Evolutionary conservation across 2,888 invertebrate species (phyloP).

Genomic region (Serripes groenlandicus): DNA sequence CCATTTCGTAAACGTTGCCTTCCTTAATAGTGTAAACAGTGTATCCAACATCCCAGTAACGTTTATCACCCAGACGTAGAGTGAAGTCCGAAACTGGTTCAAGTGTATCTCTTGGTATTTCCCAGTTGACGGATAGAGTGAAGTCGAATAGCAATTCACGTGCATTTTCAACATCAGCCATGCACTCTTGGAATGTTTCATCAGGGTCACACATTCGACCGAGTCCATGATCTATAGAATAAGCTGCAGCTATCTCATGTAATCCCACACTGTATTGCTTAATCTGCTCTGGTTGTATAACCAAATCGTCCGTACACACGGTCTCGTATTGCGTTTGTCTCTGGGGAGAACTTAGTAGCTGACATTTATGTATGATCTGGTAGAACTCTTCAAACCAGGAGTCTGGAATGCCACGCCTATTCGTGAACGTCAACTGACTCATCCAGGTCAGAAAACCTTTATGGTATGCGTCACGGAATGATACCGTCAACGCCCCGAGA

Average conservation of each 20-base stretch:
- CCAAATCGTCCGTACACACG: slow-evolving; percentile 47
- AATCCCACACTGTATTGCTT: slow-evolving; percentile 61
- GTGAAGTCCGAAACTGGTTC: slow-evolving; percentile 56
- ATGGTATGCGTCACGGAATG: slow-evolving; percentile 68
- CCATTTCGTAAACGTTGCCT: slow-evolving; percentile 58
- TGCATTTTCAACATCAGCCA: slow-evolving; percentile 31
- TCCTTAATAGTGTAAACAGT: slow-evolving; percentile 64
- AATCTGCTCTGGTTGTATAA: slow-evolving; percentile 39
- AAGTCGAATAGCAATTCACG: slow-evolving; percentile 66
- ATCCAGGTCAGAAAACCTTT: slow-evolving; percentile 79
- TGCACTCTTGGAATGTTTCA: slow-evolving; percentile 58
- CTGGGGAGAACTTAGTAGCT: slow-evolving; percentile 56
- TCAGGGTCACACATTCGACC: slow-evolving; percentile 62
- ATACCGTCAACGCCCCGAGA: slow-evolving; percentile 67
- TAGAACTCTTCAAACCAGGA: slow-evolving; percentile 87
- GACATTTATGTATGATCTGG: slow-evolving; percentile 80
- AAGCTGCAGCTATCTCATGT: slow-evolving; percentile 83
- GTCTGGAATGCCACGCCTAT: slow-evolving; percentile 81
- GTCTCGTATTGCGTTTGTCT: slow-evolving; percentile 19
- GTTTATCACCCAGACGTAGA: slow-evolving; percentile 67
- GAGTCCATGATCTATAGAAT: slow-evolving; percentile 80
- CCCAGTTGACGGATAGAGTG: slow-evolving; percentile 62
- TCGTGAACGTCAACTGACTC: slow-evolving; percentile 64
- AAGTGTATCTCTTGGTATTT: slow-evolving; percentile 35
- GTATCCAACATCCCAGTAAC: slow-evolving; percentile 76